Evolutionary conservation across 2,888 invertebrate genomes (phyloP).

Genomic region (Scaptomyza flava): DNA sequence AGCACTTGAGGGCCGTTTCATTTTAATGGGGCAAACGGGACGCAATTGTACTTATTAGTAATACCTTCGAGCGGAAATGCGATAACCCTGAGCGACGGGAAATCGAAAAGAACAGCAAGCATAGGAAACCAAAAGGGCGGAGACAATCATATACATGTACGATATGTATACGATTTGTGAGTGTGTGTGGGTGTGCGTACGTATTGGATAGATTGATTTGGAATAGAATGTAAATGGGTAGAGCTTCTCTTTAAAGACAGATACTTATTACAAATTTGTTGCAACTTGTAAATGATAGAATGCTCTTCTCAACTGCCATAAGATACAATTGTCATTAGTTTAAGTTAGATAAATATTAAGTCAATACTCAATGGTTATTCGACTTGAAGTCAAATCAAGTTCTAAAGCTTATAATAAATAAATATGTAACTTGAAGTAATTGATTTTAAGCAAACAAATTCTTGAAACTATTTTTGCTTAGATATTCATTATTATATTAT

Average conservation of each 20-base stretch:
- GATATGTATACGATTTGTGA: neutral
- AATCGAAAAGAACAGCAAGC: slow-evolving; percentile 53
- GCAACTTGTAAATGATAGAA: no score
- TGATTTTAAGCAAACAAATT: no score
- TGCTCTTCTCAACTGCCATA: no score
- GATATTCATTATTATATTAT: no score
- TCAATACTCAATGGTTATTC: no score
- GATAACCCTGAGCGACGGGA: slow-evolving; percentile 74
- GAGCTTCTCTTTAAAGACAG: neutral
- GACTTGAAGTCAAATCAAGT: no score
- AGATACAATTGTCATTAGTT: no score
- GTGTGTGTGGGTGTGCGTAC: neutral
- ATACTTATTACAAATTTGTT: no score
- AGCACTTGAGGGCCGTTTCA: slow-evolving; percentile 60
- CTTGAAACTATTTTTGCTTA: no score
- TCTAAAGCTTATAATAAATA: no score
- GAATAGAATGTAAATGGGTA: neutral
- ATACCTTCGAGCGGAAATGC: slow-evolving; percentile 72
- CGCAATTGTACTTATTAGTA: slow-evolving; percentile 22
- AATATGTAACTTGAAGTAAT: no score
- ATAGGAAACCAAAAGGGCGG: slow-evolving; percentile 13
- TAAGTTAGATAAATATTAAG: no score
- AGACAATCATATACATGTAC: neutral
- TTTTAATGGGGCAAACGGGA: slow-evolving; percentile 32
- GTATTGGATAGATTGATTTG: neutral